Conservation (phyloP, 2,888 invertebrate genomes). For the Sericinus montela region DNA sequence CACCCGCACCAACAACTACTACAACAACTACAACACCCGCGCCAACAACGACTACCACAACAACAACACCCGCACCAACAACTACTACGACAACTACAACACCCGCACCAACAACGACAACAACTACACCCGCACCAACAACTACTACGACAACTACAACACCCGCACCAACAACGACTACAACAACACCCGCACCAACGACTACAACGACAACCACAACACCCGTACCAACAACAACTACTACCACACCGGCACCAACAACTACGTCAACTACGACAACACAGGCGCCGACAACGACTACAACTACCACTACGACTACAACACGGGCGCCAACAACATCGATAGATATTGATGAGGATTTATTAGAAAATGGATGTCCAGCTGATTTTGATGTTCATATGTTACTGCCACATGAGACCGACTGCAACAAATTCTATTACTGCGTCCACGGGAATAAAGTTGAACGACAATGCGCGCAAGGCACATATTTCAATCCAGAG, state of each 20-base stretch:
- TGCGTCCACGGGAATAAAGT: conserved; percentile 33
- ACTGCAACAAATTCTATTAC: conserved; percentile 38
- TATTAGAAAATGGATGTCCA: conserved; percentile 32
- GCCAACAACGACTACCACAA: neutral
- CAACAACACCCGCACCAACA: neutral
- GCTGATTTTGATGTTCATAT: conserved; percentile 28
- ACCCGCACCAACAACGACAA: neutral
- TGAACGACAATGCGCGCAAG: conserved; percentile 24
- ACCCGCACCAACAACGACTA: neutral
- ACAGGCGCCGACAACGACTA: neutral
- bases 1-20: neutral
- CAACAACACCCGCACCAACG: neutral
- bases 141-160: conserved; percentile 6
- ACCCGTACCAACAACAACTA: conserved; percentile 1
- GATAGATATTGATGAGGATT: too few relatives aligned
- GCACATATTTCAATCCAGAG: conserved; percentile 31
- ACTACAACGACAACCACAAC: neutral
- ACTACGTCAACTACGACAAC: neutral
- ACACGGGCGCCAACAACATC: conserved; percentile 1
- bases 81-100: neutral
- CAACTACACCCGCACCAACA: neutral
- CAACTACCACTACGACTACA: neutral
- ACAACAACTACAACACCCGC: neutral
- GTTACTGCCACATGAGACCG: conserved; percentile 34
- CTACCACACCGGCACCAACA: neutral